Evolutionary conservation across 2,888 invertebrate species (phyloP).

Genomic region (Eilema sororculum): DNA sequence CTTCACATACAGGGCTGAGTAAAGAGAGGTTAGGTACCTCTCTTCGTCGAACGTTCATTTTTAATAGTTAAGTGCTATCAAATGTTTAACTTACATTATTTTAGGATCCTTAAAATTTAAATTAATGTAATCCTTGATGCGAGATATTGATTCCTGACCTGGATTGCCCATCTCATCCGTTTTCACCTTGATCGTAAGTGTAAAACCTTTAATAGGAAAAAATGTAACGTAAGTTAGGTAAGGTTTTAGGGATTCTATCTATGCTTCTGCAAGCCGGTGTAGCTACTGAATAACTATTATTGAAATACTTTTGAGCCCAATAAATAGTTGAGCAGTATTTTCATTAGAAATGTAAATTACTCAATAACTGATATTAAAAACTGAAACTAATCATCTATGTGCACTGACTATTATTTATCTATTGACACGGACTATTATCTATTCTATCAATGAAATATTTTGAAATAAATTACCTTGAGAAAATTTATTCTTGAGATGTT

Average conservation of each 20-base stretch:
- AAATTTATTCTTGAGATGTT: constrained; percentile 92
- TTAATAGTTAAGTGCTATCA: too few species aligned
- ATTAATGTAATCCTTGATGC: constrained; percentile 69
- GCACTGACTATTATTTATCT: too few species aligned
- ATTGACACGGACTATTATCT: too few species aligned
- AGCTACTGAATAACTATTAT: background rate
- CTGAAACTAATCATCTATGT: too few species aligned
- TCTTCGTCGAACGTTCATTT: background rate
- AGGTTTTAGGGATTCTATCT: too few species aligned
- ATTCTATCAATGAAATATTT: background rate
- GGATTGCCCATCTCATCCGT: constrained; percentile 50
- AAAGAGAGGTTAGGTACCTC: too few species aligned
- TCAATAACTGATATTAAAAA: too few species aligned
- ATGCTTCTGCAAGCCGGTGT: too few species aligned
- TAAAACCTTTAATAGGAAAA: constrained; percentile 67
- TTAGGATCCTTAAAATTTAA: constrained; percentile 66
- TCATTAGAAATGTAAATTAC: too few species aligned
- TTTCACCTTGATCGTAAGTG: constrained; percentile 82
- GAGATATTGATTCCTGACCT: constrained; percentile 3
- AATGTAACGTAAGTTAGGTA: background rate
- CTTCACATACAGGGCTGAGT: background rate
- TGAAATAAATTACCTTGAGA: constrained; percentile 81
- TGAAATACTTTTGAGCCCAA: too few species aligned
- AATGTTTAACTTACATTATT: constrained; percentile 71
- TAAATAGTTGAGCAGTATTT: too few species aligned